These are phyloP conservation scores for Synanthedon andrenaeformis DNA, from an alignment of 2,888 invertebrate species.

Conservation along the genomic window DNA sequence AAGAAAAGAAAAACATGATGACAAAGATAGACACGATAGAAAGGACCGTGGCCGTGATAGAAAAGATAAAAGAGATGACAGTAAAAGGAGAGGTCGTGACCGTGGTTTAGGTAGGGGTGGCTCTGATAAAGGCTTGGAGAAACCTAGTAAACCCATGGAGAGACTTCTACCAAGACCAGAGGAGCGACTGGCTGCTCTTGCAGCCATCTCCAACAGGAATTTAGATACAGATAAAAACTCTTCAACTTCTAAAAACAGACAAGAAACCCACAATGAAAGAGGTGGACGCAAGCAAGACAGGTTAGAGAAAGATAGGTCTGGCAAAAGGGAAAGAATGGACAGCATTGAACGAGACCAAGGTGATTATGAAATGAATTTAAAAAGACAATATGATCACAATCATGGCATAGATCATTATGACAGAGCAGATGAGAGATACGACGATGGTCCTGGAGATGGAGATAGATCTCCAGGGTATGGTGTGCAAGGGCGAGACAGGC, in stretches of 20 bases:
- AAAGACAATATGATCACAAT: constrained; percentile 58
- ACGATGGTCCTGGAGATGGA: constrained; percentile 50
- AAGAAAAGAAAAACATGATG: constrained; percentile 66
- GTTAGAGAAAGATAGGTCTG: constrained; percentile 64
- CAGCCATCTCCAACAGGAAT: constrained; percentile 61
- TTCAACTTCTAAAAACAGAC: constrained; percentile 55
- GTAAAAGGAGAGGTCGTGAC: constrained; percentile 62
- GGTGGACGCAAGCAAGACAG: constrained; percentile 60
- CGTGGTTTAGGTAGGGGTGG: constrained; percentile 53
- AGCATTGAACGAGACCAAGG: constrained; percentile 61
- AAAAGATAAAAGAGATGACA: constrained; percentile 67
- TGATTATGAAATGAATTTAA: constrained; percentile 56
- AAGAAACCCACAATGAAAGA: constrained; percentile 58
- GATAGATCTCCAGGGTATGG: constrained; percentile 58
- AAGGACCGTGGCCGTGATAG: constrained; percentile 78
- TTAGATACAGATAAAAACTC: constrained; percentile 59
- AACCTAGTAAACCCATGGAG: constrained; percentile 73
- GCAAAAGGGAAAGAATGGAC: constrained; percentile 56
- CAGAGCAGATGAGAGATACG: constrained; percentile 56
- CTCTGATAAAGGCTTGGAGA: constrained; percentile 69
- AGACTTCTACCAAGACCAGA: constrained; percentile 73
- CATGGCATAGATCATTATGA: constrained; percentile 66
- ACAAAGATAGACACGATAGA: constrained; percentile 73
- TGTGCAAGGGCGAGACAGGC: constrained; percentile 51
- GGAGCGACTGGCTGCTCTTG: constrained; percentile 73